Evolutionary conservation across 2,888 invertebrate genomes (phyloP).

Genomic region (Scaptomyza tumidula): DNA sequence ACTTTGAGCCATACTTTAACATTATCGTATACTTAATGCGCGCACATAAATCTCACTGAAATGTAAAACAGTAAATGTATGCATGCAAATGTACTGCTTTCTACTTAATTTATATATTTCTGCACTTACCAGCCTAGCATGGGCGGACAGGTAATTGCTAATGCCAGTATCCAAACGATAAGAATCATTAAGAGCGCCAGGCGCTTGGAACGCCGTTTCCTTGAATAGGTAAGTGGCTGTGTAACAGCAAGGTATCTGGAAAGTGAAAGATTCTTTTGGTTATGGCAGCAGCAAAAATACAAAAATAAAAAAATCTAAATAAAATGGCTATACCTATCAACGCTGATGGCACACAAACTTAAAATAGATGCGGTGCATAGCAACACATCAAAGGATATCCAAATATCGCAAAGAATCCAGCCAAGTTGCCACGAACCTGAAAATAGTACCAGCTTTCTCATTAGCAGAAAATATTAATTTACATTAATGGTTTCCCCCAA

Average conservation of each 20-base stretch:
- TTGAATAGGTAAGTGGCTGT: conserved; percentile 95
- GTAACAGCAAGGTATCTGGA: conserved; percentile 95
- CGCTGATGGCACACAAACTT: conserved; percentile 63
- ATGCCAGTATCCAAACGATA: conserved; percentile 95
- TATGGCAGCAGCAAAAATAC: background rate
- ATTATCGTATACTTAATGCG: conserved; percentile 11
- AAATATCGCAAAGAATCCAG: conserved; percentile 93
- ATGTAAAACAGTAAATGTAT: background rate
- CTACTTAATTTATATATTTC: background rate
- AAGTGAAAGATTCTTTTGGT: background rate
- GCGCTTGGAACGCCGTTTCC: conserved; percentile 93
- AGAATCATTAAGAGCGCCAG: conserved; percentile 94
- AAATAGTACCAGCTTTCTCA: conserved; percentile 21
- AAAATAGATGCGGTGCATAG: conserved; percentile 85
- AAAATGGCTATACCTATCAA: conserved; percentile 56
- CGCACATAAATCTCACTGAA: conserved; percentile 3
- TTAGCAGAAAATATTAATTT: background rate
- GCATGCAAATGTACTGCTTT: conserved; percentile 21
- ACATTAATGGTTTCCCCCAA: background rate
- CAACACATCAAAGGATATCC: conserved; percentile 96
- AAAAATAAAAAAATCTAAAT: background rate
- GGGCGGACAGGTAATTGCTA: conserved; percentile 96
- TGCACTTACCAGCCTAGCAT: conserved; percentile 93
- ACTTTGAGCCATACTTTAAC: background rate
- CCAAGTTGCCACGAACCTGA: conserved; percentile 95